Percentiles rank a stretch among this genome's conserved stretches.
phyloP scores from a whole-genome alignment of 2,797 vertebrate genomes.

The Halcyon chelicuti region DNA sequence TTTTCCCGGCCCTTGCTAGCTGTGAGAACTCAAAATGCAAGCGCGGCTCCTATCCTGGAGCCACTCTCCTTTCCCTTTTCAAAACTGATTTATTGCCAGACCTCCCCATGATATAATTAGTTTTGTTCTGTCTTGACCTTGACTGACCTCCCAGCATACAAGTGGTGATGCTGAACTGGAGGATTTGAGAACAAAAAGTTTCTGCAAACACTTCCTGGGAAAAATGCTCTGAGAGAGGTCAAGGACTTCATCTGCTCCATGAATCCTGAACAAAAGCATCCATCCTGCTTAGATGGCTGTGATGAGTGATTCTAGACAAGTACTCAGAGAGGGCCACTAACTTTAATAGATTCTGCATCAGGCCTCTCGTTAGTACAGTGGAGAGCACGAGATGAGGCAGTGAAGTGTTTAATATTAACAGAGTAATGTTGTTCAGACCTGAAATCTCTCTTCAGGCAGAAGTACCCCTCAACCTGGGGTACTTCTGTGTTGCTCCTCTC shows the following conservation, averaged over 20 bases:
- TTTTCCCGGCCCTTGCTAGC: background rate
- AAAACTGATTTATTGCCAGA: background rate
- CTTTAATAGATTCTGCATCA: background rate
- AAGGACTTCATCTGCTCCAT: background rate
- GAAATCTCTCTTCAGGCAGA: background rate
- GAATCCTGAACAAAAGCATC: background rate
- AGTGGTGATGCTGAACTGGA: background rate
- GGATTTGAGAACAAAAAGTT: constrained; percentile 24
- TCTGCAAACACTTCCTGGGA: background rate
- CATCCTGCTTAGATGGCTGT: background rate
- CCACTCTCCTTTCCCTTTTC: background rate
- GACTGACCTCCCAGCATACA: background rate
- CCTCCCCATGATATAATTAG: background rate
- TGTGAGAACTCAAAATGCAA: background rate
- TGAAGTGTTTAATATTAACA: background rate
- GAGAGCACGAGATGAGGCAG: background rate
- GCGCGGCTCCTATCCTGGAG: background rate
- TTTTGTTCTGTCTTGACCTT: constrained; percentile 17
- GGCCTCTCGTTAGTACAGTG: background rate
- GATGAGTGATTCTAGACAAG: background rate
- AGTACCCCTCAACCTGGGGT: background rate
- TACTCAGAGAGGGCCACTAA: background rate
- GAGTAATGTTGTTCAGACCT: background rate
- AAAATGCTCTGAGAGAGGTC: background rate
- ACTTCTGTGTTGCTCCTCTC: background rate